Base-by-base conservation (phyloP, 2,797 vertebrate species). In the Cryptoprocta ferox region DNA sequence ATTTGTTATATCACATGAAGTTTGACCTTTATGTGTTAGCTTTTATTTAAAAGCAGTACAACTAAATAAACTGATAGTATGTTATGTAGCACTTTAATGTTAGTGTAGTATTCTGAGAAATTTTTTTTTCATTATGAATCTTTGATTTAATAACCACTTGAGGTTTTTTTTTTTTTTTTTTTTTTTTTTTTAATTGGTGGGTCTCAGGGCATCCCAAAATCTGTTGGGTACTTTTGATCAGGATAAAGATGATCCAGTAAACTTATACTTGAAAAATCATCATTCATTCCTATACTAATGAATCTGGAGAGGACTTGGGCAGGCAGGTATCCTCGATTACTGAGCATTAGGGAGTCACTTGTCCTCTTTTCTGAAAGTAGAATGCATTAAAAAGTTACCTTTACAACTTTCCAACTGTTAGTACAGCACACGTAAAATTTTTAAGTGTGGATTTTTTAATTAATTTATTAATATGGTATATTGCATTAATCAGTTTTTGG, bases 11-110 rank as follows among this genome's bases (percentile, higher is more conserved):
- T 32, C 37, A 63, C 6, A 78, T 82, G 42, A 94, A 88, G 19
- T 79, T 78, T 81, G 50, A 59, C 61, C 32, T 68, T 50, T 88
- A 61, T 84, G 16, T 61, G 10, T 88, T 94, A 93, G 19, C 24
- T 92, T 82, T 84, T 89, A 85, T 96, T 95, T 96, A 50, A 96
- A 82, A 97, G 35, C 37, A 95, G 10, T 89, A 32, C 14, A 79
- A 9, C 66, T 82, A 15, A 37, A 6, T 81, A 82, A 92, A 82
- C 48, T 48, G 75, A 86, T 37, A 70, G 19, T 89, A 26, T 94
- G 21, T 81, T 95, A 76, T 35, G 75, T 86, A 84, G 50, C 65
- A 94, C 39, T 79, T 88, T 59, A 70, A 15, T 83, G 26, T 75
- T 59, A 56, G 15, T 84, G 16, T 84, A 93, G 30, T 94, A 61